A percentile compares a stretch with the other conserved stretches of the same genome.
Evolutionary conservation across 2,797 vertebrate species (phyloP).

Genomic region (Sebastolobus altivelis): DNA sequence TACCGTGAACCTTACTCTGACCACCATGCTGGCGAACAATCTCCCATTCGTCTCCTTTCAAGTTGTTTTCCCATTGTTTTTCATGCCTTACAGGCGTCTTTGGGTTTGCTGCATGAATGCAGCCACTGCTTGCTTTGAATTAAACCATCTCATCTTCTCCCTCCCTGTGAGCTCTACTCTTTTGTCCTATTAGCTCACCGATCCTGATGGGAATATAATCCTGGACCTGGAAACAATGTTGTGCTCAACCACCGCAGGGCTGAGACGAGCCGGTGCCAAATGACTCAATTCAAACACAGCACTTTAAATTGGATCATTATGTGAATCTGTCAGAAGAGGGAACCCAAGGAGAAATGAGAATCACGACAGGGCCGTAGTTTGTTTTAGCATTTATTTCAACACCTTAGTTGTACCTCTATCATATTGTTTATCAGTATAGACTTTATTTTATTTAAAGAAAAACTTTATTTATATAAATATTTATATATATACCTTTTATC

Average conservation of each 20-base stretch:
- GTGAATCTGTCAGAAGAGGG: slow-evolving; percentile 48
- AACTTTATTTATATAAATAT: slow-evolving; percentile 72
- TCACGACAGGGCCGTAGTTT: slow-evolving; percentile 70
- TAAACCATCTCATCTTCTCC: slow-evolving; percentile 66
- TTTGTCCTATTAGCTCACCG: slow-evolving; percentile 67
- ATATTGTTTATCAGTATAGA: slow-evolving; percentile 82
- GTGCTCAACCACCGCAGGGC: slow-evolving; percentile 52
- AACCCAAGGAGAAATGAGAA: slow-evolving; percentile 67
- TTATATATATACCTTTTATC: slow-evolving; percentile 79
- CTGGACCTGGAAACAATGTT: slow-evolving; percentile 65
- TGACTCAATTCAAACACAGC: slow-evolving; percentile 63
- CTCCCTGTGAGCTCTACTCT: slow-evolving; percentile 52
- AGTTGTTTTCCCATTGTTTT: slow-evolving; percentile 47
- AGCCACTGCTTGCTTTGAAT: slow-evolving; percentile 65
- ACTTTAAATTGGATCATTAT: slow-evolving; percentile 67
- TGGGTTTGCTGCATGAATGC: slow-evolving; percentile 53
- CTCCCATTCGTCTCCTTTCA: slow-evolving; percentile 41
- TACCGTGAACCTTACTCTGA: slow-evolving; percentile 27
- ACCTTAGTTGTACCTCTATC: slow-evolving; percentile 85
- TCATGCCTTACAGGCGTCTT: slow-evolving; percentile 38
- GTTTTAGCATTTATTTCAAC: slow-evolving; percentile 87
- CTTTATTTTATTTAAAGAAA: slow-evolving; percentile 83
- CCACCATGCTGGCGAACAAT: slow-evolving; percentile 43
- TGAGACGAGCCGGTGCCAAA: slow-evolving; percentile 63
- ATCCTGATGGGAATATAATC: slow-evolving; percentile 71